Evolutionary conservation across 2,888 invertebrate species (phyloP).

Genomic region (Sphecodes monilicornis): DNA sequence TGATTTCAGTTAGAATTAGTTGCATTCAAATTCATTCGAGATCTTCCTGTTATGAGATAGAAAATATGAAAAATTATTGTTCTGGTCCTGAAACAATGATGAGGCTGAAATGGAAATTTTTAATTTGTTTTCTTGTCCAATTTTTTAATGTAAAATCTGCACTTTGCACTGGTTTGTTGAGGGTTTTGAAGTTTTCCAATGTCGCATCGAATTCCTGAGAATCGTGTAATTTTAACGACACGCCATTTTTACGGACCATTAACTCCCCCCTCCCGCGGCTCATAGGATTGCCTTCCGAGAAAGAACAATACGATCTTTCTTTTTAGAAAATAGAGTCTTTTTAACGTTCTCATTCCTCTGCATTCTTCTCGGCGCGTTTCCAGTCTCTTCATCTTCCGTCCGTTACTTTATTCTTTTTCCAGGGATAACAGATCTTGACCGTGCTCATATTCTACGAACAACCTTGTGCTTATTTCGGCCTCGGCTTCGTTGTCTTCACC

Average conservation of each 20-base stretch:
- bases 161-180: neutral
- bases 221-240: neutral
- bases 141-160: neutral
- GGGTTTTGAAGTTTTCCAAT: neutral
- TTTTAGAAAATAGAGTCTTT: constrained; percentile 37
- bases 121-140: neutral
- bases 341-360: constrained; percentile 24
- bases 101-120: no score
- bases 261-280: neutral
- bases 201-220: neutral
- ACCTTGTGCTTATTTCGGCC: constrained; percentile 23
- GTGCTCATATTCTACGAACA: constrained; percentile 45
- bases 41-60: neutral
- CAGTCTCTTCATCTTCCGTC: constrained; percentile 35
- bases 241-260: neutral
- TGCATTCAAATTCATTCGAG: neutral
- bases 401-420: constrained; percentile 48
- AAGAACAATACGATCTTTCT: constrained; percentile 40
- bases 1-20: neutral
- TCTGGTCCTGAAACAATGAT: no score
- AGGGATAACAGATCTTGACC: constrained; percentile 52
- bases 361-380: constrained; percentile 34
- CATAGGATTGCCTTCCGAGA: constrained; percentile 27
- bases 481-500: constrained; percentile 31
- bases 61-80: no score